Base-by-base conservation (phyloP, 1,140 invertebrate species). In the Stegodyphus dumicola region DNA sequence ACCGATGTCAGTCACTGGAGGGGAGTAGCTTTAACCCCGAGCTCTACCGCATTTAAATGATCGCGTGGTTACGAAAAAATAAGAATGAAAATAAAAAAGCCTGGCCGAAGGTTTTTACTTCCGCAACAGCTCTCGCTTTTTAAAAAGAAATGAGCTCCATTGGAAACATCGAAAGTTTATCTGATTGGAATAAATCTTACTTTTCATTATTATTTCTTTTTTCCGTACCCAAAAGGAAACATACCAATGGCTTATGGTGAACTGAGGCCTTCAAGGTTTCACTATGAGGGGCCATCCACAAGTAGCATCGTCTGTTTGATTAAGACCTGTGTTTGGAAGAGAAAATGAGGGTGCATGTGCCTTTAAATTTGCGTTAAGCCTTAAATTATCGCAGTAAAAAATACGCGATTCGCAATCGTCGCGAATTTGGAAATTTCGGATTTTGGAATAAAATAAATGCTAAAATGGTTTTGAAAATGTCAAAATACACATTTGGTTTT, bases 121-220 rank as follows among this genome's bases (percentile, higher is more conserved):
- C 78, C 78, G 78, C 70, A 73, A 77, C 49, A n/a, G 33, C 66
- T 60, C 70, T 81, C 69, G 64, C 78, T 71, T 81, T 81, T 33
- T 71, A 69, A 69, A 54, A 67, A 83, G 33, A 3, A 53, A 75
- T 13, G 53, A 52, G 60, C 54, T 73, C 11, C 80, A 75, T 83
- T 83, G 80, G 70, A 54, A 52, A 54, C 80, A 75, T 83, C 80
- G 80, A 73, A 83, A 83, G 80, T 83, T 83, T 83, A 83, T 83
- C 80, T 83, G 80, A 83, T 83, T 83, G 80, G 48, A 56, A 83
- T 83, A 83, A 83, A 83, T 83, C 69, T 74, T 75, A 60, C 18
- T 64, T 11, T 75, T 83, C 80, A 83, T 83, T 33, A 83, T 51
- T 74, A 15, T 49, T 71, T 71, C 33, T 51, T 71, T 71, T 49